Base-by-base conservation (phyloP, 2,888 invertebrate species). In the Oligia fasciuncula region DNA sequence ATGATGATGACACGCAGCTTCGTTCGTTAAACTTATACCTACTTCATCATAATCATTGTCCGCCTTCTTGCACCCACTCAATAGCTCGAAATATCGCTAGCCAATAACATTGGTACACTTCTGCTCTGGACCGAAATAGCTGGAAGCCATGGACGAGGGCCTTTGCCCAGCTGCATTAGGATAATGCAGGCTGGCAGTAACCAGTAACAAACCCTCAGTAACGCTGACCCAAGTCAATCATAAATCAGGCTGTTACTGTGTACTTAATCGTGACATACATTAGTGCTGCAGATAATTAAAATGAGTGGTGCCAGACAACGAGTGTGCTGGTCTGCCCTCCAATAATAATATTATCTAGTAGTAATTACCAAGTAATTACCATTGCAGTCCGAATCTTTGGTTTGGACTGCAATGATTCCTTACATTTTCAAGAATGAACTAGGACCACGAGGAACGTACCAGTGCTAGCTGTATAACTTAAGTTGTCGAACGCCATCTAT, bases 401-500 rank as follows among this genome's bases (percentile, higher is more conserved):
- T 11, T 51, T 17, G 5, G 3, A 51, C 19, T 46, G n/a, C 49
- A 49, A 49, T 14, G 14, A 19, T 29, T 49, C 29, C 4, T 19
- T 73, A 23, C n/a, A 71, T 51, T 49, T 14, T 35, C 9, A n/a
- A 49, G 11, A 23, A 9, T 19, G 5, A 35, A 72, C 11, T 1
- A 2, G n/a, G 6, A 2, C 43, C 14, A 72, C 11, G 0, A 4
- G 40, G 6, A 4, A 23, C 14, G 4, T 23, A 23, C 4, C 0
- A 73, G 0, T 23, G 13, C 0, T 49, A 49, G 49, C 49, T 65
- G 2, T n/a, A 1, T 4, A 2, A 1, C 23, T 8, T 23, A 35
- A 63, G 29, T 49, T 19, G 0, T n/a, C 1, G 0, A 81, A 35
- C 76, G 85, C 85, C 85, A 87, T 77, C 85, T 85, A 51, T 75